Percentiles rank a stretch among this genome's conserved stretches.
Conservation (phyloP, 2,113 vertebrate genomes). For the Brachypodius melanocephalos region DNA sequence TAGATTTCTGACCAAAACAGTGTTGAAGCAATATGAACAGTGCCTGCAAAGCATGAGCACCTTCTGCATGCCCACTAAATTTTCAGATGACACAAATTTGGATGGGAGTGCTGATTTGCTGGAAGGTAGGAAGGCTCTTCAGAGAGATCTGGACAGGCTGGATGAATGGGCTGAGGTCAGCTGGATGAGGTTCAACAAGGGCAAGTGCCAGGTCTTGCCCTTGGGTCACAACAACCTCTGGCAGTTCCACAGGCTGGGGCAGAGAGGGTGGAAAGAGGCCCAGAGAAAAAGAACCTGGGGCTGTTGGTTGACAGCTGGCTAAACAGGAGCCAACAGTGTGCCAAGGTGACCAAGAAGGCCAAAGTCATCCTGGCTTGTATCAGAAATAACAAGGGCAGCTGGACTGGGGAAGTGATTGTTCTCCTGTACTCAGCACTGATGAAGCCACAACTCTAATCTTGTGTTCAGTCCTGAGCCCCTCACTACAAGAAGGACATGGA, state of each 20-base stretch:
- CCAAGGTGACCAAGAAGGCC: background rate
- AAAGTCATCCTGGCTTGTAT: no score
- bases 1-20: background rate
- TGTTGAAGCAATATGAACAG: background rate
- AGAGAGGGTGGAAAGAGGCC: background rate
- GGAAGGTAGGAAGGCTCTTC: background rate
- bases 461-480: background rate
- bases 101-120: background rate
- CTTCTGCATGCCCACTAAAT: background rate
- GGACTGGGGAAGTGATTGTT: background rate
- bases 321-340: background rate
- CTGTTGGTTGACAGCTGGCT: background rate
- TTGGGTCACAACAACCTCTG: background rate
- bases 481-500: background rate
- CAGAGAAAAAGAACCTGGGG: background rate
- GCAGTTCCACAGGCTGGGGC: accelerated
- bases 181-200: background rate
- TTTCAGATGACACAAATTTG: background rate
- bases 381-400: background rate
- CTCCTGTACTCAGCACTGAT: accelerated
- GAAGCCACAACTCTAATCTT: background rate
- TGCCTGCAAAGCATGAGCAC: background rate
- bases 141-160: background rate
- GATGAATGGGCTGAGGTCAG: no score
- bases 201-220: accelerated